These are phyloP conservation scores for Lasioglossum albipes DNA, from an alignment of 1,140 invertebrate species.

Conservation along the genomic window DNA sequence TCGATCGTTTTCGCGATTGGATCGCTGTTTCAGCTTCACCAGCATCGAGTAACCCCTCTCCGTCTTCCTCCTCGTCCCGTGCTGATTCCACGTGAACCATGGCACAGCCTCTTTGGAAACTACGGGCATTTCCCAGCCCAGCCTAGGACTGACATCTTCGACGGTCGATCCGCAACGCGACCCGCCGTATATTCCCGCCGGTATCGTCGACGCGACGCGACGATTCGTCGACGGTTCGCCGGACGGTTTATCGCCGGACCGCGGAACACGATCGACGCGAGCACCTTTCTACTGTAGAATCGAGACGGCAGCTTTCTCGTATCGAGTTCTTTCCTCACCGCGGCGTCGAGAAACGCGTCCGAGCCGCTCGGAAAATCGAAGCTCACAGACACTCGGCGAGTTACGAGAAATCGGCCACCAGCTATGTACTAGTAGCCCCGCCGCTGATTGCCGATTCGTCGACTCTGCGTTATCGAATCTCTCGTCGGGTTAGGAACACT, in stretches of 20 bases:
- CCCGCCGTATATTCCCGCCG: too few relatives aligned
- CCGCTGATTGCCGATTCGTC: slow-evolving; percentile 4
- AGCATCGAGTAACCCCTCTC: neutral
- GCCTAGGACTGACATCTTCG: slow-evolving; percentile 4
- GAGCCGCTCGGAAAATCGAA: neutral
- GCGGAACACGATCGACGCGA: neutral
- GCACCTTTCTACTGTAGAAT: slow-evolving; percentile 3
- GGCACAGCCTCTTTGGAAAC: slow-evolving; percentile 36
- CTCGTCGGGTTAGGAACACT: slow-evolving; percentile 25
- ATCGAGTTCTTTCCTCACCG: neutral
- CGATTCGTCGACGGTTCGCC: too few relatives aligned
- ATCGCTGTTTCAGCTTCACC: neutral
- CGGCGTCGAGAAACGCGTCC: neutral
- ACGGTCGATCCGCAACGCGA: neutral
- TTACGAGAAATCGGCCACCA: neutral
- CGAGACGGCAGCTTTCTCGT: neutral
- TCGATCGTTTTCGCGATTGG: neutral
- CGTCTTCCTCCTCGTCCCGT: neutral
- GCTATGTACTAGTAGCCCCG: neutral
- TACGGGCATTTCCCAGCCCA: slow-evolving; percentile 14
- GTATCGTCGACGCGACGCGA: too few relatives aligned
- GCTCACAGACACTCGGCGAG: too few relatives aligned
- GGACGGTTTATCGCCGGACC: neutral
- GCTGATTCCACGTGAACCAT: neutral
- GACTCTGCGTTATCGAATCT: slow-evolving; percentile 16